A percentile compares a stretch with the other conserved stretches of the same genome.
These are phyloP conservation scores for Ariolimax columbianus DNA, from an alignment of 2,888 invertebrate species.

Conservation along the genomic window DNA sequence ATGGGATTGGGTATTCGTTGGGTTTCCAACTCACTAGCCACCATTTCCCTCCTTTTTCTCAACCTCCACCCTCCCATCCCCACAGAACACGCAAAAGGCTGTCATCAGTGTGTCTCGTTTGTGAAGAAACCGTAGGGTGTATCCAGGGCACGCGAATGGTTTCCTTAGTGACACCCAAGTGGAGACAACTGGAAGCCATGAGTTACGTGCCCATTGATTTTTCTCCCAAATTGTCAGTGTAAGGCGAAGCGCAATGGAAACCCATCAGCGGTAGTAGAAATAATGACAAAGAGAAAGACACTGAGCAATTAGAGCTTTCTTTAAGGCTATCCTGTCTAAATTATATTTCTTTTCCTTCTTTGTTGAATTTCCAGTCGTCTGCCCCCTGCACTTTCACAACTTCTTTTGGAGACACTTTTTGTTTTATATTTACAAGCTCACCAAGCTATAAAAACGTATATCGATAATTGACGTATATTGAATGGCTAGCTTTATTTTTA, in stretches of 20 bases:
- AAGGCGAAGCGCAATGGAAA: conserved; percentile 28
- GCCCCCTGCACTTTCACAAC: neutral
- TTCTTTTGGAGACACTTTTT: neutral
- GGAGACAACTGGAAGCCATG: conserved; percentile 35
- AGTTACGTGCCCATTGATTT: conserved; percentile 50
- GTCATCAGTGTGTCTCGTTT: conserved; percentile 30
- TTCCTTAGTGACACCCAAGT: conserved; percentile 40
- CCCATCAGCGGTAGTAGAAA: conserved; percentile 33
- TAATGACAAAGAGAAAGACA: conserved; percentile 39
- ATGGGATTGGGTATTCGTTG: conserved; percentile 16
- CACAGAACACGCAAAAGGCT: conserved; percentile 7
- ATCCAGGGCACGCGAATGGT: conserved; percentile 42
- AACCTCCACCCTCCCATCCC: neutral
- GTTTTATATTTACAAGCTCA: no score
- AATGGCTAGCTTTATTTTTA: no score
- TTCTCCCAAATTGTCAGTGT: conserved; percentile 26
- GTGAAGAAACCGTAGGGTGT: conserved; percentile 36
- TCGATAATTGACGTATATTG: no score
- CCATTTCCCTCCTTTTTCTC: no score
- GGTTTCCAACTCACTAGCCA: neutral
- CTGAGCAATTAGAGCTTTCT: conserved; percentile 29
- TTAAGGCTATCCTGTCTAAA: neutral
- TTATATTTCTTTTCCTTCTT: neutral
- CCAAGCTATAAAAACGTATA: no score
- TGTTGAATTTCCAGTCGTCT: neutral